Percentiles rank a stretch among this genome's conserved stretches.
These are phyloP conservation scores for Mantis religiosa DNA, from an alignment of 2,888 invertebrate species.

Conservation along the genomic window DNA sequence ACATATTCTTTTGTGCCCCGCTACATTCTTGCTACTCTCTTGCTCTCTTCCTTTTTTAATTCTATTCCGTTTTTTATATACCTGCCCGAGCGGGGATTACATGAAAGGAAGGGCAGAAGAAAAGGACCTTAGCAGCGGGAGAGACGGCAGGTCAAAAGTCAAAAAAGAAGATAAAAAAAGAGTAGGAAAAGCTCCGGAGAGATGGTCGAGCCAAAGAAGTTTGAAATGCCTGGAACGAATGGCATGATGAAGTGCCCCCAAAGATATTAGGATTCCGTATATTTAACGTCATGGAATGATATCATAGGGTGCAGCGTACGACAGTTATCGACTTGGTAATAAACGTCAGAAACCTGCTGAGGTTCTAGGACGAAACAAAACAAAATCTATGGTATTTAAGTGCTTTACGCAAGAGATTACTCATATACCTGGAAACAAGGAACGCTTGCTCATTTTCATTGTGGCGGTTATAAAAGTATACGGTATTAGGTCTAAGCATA, in stretches of 20 bases:
- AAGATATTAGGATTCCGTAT: background rate
- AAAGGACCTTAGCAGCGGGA: background rate
- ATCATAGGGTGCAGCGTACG: background rate
- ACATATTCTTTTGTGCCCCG: background rate
- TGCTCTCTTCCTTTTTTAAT: background rate
- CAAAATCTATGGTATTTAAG: background rate
- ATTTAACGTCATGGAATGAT: background rate
- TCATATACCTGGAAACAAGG: background rate
- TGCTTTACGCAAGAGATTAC: background rate
- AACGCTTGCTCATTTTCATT: too few relatives aligned
- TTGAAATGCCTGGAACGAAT: background rate
- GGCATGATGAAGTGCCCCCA: background rate
- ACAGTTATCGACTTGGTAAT: background rate
- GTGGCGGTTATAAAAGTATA: too few relatives aligned
- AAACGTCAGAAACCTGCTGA: background rate
- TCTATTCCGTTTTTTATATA: background rate
- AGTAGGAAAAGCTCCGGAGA: background rate
- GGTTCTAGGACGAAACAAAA: background rate
- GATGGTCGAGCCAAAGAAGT: background rate
- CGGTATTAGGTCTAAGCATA: too few relatives aligned
- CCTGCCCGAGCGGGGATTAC: background rate
- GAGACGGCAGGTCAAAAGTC: conserved; percentile 4
- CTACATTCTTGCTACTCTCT: background rate
- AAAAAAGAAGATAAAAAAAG: background rate
- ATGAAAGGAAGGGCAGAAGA: background rate